Evolutionary conservation across 2,888 invertebrate genomes (phyloP).

Genomic region (Melipona bicolor): DNA sequence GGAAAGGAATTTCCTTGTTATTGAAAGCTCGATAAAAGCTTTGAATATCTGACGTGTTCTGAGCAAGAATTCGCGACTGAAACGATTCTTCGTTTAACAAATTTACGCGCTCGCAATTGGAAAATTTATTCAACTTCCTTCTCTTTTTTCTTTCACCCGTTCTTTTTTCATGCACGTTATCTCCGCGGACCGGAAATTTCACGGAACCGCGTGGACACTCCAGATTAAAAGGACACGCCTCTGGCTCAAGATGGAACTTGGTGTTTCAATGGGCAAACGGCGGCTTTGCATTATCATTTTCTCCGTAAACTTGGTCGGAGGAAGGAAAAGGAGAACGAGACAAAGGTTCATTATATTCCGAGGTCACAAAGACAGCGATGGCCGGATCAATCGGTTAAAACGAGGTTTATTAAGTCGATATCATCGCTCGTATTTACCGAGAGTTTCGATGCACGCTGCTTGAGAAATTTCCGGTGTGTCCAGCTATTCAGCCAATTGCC

Average conservation of each 20-base stretch:
- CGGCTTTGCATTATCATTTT: not conserved
- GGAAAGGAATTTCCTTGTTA: too few relatives aligned
- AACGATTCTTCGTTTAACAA: too few relatives aligned
- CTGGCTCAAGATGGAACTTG: not conserved
- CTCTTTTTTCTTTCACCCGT: not conserved
- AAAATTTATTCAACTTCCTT: not conserved
- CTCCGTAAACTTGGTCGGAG: not conserved
- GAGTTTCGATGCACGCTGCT: not conserved
- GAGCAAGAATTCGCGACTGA: too few relatives aligned
- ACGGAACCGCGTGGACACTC: not conserved
- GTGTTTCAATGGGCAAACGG: not conserved
- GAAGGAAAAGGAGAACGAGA: not conserved
- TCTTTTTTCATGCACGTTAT: not conserved
- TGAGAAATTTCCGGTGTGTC: too few relatives aligned
- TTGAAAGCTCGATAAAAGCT: too few relatives aligned
- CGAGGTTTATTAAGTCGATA: not conserved
- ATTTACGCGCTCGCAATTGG: not conserved
- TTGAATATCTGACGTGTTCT: too few relatives aligned
- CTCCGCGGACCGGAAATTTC: not conserved
- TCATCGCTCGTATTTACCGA: not conserved
- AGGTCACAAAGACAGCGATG: not conserved
- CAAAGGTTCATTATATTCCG: not conserved
- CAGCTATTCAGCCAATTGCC: not conserved
- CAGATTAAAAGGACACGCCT: not conserved
- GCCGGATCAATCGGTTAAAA: not conserved